Base-by-base conservation (phyloP, 1,140 invertebrate genomes). In the Atta colombica region DNA sequence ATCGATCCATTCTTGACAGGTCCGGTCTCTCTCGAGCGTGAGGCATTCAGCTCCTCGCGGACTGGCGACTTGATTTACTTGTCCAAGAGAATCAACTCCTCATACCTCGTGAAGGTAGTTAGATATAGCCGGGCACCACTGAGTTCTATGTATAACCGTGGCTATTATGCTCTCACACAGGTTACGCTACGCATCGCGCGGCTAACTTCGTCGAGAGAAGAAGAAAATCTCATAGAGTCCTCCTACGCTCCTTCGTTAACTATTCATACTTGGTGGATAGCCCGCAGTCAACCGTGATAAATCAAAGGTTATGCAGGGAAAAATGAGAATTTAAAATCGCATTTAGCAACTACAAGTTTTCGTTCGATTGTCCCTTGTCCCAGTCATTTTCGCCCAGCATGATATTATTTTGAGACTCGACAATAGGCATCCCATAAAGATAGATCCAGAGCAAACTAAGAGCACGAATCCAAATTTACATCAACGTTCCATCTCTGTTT, bases 11-110 rank as follows among this genome's bases (percentile, higher is more conserved):
- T 91, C 88, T 91, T 88, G 75, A 80, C 75, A 45, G 45, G 65
- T 60, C 85, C 72, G 75, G 85, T 90, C 63, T 84, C 81, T 88
- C 51, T 88, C 69, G 75, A 66, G 71, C 63, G 71, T 61, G 61
- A 87, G 72, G 86, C 77, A 90, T 90, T 90, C 81, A 86, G 77
- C 84, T 88, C 82, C 88, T 91, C 88, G 90, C 88, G 88, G 65
- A 71, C 85, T 87, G 81, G 80, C 87, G 88, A 80, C 86, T 91
- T 90, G 91, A 91, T 91, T 91, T 91, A 91, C 88, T 91, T 88
- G 87, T 91, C 89, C 88, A 88, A 91, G 90, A 86, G 88, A 91
- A 91, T 82, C 78, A 91, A 91, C 91, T 89, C 88, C 82, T 85
- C 82, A 53, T 72, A 61, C 66, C 51, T 14, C 58, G 65, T 28